Conservation (phyloP, 92 coral and sea anemone species). For the Actinernus sp. region DNA sequence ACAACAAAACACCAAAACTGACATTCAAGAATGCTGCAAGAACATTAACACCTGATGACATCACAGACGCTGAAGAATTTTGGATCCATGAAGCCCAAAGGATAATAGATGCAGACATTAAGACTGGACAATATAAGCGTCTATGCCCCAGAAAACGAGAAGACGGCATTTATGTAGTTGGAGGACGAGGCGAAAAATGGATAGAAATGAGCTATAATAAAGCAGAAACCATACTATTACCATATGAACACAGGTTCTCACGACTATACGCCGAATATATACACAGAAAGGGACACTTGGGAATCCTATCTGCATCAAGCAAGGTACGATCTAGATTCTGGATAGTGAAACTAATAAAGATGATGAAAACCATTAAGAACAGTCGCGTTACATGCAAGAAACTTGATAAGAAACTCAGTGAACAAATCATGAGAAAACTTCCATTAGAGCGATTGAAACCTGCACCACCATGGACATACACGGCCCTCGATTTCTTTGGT, state of each 20-base stretch:
- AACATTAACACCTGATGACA: constrained; percentile 4
- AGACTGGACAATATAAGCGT: constrained; percentile 10
- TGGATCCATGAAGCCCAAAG: constrained; percentile 8
- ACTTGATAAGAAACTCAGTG: constrained; percentile 9
- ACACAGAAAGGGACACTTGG: constrained; percentile 1
- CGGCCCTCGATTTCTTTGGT: constrained; percentile 48
- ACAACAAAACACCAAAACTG: constrained; percentile 3
- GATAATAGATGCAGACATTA: constrained; percentile 5
- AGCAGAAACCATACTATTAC: constrained; percentile 20
- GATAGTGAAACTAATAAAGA: constrained; percentile 20
- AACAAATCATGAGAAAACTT: constrained; percentile 52
- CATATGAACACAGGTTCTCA: constrained; percentile 21
- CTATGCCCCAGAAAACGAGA: constrained; percentile 22
- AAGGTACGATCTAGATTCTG: constrained; percentile 28
- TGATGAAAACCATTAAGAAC: neutral
- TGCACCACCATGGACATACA: constrained; percentile 53
- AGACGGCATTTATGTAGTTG: constrained; percentile 32
- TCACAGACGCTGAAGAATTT: constrained; percentile 3
- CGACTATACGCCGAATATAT: constrained; percentile 26
- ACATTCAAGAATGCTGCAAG: neutral
- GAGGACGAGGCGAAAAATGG: constrained; percentile 13
- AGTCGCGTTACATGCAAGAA: constrained; percentile 49
- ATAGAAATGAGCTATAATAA: constrained; percentile 21
- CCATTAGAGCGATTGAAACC: constrained; percentile 47
- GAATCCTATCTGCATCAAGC: constrained; percentile 9